Percentiles rank a stretch among this genome's conserved stretches.
Evolutionary conservation across 2,113 vertebrate genomes (phyloP).

Genomic region (Chloebia gouldiae): DNA sequence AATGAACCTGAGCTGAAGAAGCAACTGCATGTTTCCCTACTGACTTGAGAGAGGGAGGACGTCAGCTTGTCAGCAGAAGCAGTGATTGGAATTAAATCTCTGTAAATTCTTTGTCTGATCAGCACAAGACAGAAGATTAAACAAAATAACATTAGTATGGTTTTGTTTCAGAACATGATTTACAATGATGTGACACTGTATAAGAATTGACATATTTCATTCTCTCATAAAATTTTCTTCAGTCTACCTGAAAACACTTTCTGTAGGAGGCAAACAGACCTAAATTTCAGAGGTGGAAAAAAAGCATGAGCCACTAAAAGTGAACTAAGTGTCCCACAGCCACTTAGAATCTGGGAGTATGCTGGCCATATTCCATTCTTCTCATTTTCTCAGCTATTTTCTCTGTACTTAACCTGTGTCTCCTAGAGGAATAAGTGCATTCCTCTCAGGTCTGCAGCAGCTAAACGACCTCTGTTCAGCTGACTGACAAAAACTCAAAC

Average conservation of each 20-base stretch:
- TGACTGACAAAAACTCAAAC: neutral
- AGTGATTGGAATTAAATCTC: neutral
- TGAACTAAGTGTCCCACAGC: neutral
- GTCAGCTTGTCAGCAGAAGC: neutral
- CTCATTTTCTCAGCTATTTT: neutral
- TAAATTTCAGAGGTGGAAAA: neutral
- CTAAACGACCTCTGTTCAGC: neutral
- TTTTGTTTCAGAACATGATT: neutral
- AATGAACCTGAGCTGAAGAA: conserved; percentile 31
- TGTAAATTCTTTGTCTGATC: neutral
- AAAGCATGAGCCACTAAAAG: neutral
- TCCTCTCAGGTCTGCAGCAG: neutral
- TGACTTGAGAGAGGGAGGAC: neutral
- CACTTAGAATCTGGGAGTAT: neutral
- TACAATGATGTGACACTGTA: neutral
- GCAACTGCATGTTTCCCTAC: neutral
- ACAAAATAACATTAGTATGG: neutral
- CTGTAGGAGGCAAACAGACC: neutral
- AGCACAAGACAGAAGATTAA: neutral
- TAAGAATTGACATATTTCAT: neutral
- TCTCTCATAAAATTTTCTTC: neutral
- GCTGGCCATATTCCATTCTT: neutral
- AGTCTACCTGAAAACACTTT: neutral
- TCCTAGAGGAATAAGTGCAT: neutral
- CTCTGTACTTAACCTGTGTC: neutral